phyloP scores from a whole-genome alignment of 92 coral and sea anemone genomes.

The Heliopora coerulea region DNA sequence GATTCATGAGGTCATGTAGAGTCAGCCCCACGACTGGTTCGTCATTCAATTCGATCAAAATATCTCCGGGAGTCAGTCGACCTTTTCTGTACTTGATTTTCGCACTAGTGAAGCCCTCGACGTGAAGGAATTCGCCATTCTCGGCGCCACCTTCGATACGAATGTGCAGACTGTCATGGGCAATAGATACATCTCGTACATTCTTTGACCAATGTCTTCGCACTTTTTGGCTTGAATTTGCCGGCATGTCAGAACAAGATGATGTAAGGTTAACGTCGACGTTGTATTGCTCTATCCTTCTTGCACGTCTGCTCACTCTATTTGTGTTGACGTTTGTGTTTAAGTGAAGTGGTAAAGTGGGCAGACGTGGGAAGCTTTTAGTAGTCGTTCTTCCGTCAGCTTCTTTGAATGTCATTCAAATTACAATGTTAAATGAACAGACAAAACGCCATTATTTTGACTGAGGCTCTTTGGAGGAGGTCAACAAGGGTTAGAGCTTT shows the following conservation, averaged over 20 bases:
- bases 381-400: too few relatives aligned
- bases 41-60: slow-evolving; percentile 34
- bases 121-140: slow-evolving; percentile 33
- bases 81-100: slow-evolving; percentile 31
- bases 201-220: slow-evolving; percentile 38
- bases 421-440: slow-evolving; percentile 8
- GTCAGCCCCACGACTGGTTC: slow-evolving; percentile 30
- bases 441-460: slow-evolving; percentile 2
- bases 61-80: slow-evolving; percentile 19
- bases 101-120: slow-evolving; percentile 9
- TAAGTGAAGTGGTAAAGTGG: too few relatives aligned
- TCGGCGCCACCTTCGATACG: slow-evolving; percentile 38
- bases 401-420: too few relatives aligned
- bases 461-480: not conserved
- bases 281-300: too few relatives aligned
- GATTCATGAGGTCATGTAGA: slow-evolving; percentile 30
- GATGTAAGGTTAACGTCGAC: too few relatives aligned
- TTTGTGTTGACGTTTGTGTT: too few relatives aligned
- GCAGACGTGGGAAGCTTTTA: too few relatives aligned
- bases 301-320: too few relatives aligned
- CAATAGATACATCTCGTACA: slow-evolving; percentile 24
- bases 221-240: not conserved
- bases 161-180: slow-evolving; percentile 34
- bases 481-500: slow-evolving; percentile 1
- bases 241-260: slow-evolving; percentile 33